phyloP scores from a whole-genome alignment of 2,797 vertebrate species.

The Fratercula arctica region DNA sequence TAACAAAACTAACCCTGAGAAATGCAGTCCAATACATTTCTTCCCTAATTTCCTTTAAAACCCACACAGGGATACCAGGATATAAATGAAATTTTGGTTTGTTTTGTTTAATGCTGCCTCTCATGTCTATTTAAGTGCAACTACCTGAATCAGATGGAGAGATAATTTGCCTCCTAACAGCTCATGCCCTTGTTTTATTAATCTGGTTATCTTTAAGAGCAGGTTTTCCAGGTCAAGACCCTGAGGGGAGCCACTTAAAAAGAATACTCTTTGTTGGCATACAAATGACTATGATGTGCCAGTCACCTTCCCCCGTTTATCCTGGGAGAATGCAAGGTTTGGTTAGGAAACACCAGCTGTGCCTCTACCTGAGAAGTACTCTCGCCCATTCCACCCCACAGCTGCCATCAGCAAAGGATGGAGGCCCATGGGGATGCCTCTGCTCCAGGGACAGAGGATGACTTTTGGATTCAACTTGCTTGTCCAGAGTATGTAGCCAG shows the following conservation, averaged over 20 bases:
- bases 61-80: not conserved
- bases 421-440: not conserved
- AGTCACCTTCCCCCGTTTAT: not conserved
- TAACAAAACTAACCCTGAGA: not conserved
- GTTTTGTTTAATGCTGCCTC: slow-evolving; percentile 6
- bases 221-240: not conserved
- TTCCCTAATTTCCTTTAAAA: slow-evolving; percentile 5
- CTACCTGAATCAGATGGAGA: slow-evolving; percentile 7
- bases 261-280: not conserved
- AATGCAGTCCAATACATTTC: not conserved
- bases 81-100: slow-evolving; percentile 8
- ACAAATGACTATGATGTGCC: not conserved
- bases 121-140: slow-evolving; percentile 16
- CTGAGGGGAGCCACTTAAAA: not conserved
- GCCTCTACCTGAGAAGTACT: not conserved
- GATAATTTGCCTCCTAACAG: slow-evolving; percentile 12
- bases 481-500: not conserved
- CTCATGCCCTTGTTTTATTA: slow-evolving; percentile 16
- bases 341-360: not conserved
- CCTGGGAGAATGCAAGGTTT: not conserved
- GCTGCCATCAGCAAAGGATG: not conserved
- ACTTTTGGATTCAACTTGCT: not conserved
- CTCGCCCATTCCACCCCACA: not conserved
- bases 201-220: slow-evolving; percentile 21
- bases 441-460: not conserved